phyloP scores from a whole-genome alignment of 2,113 vertebrate species.

The Lasiurus cinereus region DNA sequence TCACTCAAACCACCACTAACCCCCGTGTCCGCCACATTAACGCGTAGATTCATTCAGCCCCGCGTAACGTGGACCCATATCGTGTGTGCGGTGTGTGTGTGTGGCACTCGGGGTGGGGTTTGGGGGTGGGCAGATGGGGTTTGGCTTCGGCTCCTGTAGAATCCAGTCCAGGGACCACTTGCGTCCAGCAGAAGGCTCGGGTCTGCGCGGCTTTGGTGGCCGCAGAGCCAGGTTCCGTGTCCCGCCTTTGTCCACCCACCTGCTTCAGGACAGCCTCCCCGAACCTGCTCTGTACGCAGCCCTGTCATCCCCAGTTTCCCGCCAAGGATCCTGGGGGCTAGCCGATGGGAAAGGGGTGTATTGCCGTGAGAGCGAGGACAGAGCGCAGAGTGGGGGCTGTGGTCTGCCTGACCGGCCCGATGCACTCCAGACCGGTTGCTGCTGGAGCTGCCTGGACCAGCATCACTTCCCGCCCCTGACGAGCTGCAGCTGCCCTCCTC shows the following conservation, averaged over 20 bases:
- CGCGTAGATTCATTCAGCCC: not conserved
- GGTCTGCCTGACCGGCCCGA: accelerated
- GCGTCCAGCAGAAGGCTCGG: not conserved
- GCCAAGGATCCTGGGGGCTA: no score
- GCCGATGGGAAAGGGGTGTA: not conserved
- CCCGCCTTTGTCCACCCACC: accelerated
- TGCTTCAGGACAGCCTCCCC: not conserved
- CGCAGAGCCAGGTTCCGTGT: accelerated
- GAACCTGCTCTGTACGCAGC: not conserved
- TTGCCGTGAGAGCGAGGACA: accelerated
- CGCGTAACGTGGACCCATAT: not conserved
- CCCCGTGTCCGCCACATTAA: slow-evolving; percentile 62
- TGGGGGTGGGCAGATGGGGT: accelerated
- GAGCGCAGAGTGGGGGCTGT: not conserved
- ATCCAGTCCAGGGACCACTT: not conserved
- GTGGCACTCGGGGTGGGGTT: not conserved
- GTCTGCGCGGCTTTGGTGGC: accelerated
- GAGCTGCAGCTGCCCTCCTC: slow-evolving; percentile 37
- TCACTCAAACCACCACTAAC: slow-evolving; percentile 85
- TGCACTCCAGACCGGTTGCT: not conserved
- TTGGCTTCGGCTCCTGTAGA: not conserved
- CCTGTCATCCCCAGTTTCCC: not conserved
- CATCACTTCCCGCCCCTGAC: slow-evolving; percentile 13
- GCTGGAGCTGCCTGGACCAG: not conserved
- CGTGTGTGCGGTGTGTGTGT: slow-evolving; percentile 2